Evolutionary conservation across 2,797 vertebrate species (phyloP), one percentile per base, ranked within the genome.

Genomic region (Enteromius thamalakanensis): DNA sequence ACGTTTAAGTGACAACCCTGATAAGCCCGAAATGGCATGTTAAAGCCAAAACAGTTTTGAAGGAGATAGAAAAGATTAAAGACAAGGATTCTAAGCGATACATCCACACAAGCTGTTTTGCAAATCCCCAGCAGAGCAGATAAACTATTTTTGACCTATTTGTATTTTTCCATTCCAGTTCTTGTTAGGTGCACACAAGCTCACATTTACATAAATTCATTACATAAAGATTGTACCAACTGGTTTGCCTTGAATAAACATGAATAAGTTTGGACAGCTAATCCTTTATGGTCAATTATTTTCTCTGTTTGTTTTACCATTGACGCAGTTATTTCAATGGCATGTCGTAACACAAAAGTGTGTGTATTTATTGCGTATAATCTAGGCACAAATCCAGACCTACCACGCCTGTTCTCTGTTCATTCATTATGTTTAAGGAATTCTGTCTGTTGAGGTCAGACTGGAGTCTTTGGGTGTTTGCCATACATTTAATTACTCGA

Each of bases 381-480:
- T 79, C 47, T 79, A 26, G 58, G 68, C 79, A 65, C 21, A 64
- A 45, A 77, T 51, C 65, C 79, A 81, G 40, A 42, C 19, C 32
- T 34, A 77, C 49, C 62, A 53, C 37, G 5, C 72, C 49, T 76
- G 71, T 68, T 58, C 47, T 76, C 26, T 21, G 47, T 67, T 76
- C 29, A 26, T 55, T 69, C 21, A 42, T 23, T 19, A 37, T 76
- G 62, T 23, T 62, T 17, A 7, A 77, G 64, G 49, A 81, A 64
- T 37, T 37, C 3, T 29, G 1, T 74, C 42, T 65, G 26, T 72
- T 64, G 58, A 26, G 53, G 67, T 80, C n/a, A 74, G 37, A 64
- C 53, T 42, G 29, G 68, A 85, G 34, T 64, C 11, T 70, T 49
- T 81, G 75, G 70, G 19, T 62, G 55, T 78, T 34, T 84, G 62